Base-by-base conservation (phyloP, 2,113 vertebrate genomes). In the Zosterops lateralis region DNA sequence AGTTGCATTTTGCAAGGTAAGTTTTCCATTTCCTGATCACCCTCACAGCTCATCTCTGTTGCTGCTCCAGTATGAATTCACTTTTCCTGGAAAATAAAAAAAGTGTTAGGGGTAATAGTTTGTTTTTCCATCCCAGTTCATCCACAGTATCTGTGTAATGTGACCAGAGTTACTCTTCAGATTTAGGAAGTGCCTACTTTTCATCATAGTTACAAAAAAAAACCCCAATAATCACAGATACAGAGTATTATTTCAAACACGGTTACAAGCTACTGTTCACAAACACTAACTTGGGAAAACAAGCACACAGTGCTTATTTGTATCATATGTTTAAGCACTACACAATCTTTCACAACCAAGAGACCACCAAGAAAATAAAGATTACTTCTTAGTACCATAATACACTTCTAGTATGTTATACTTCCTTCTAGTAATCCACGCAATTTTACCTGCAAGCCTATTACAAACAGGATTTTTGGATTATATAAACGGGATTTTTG, bases 21-120 rank as follows among this genome's bases (percentile, higher is more conserved):
- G 57, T 12, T 91, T 82, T 91, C 81, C 53, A 82, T 87, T 89
- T 96, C 92, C 78, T 87, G 57, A 94, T 78, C 81, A 93, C 58
- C 45, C 83, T 68, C 8, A 1, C 50, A 83, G 62, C 26, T 68
- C 58, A 89, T 36, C n/a, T 91, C 68, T 84, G 34, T 56, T 95
- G 25, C 53, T 84, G 36, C 56, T 91, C 32, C 57, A 82, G 36
- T 51, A 89, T 7, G 6, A 89, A 91, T 84, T 84, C 6, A 48
- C 84, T 84, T 89, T 67, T 89, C 14, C 48, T 20, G 8, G 28
- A 17, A 29, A 32, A 79, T 38, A 60, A 62, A 64, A 48, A 3
- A 61, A 29, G 9, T 17, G 24, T 81, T 71, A 60, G 15, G 44
- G 22, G 19, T 66, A 71, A 29, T 7, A 64, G 32, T 9, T 36